Evolutionary conservation across 1,140 invertebrate species (phyloP).

Genomic region (Dysdera silvatica): DNA sequence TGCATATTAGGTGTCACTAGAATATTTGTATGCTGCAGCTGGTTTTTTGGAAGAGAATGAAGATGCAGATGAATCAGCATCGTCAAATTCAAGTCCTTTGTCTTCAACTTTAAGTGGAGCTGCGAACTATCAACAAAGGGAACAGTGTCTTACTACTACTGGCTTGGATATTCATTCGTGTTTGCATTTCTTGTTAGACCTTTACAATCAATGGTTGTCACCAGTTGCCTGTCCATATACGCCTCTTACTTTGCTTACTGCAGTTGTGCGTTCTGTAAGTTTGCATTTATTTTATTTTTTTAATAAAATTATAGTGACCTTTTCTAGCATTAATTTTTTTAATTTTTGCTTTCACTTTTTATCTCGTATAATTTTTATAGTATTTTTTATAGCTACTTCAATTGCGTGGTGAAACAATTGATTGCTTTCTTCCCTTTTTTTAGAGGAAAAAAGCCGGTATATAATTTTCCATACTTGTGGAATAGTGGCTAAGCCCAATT

Average conservation of each 20-base stretch:
- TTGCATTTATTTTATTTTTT: background rate
- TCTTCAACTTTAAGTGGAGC: conserved; percentile 14
- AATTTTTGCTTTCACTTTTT: no score
- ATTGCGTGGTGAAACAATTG: no score
- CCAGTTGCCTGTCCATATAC: conserved; percentile 46
- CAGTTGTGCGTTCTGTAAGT: conserved; percentile 58
- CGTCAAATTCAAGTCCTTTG: conserved; percentile 25
- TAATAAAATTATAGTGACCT: background rate
- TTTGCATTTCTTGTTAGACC: conserved; percentile 71
- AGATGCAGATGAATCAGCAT: conserved; percentile 22
- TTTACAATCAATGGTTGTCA: conserved; percentile 66
- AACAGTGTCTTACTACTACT: conserved; percentile 36
- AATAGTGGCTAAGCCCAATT: no score
- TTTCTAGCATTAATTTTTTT: background rate
- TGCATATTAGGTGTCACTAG: conserved; percentile 39
- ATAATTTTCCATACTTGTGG: no score
- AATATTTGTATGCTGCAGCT: conserved; percentile 46
- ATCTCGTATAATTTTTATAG: no score
- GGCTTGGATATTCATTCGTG: conserved; percentile 75
- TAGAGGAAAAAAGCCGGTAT: no score
- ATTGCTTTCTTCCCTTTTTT: no score
- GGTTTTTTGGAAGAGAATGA: conserved; percentile 32
- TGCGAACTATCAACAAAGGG: conserved; percentile 29
- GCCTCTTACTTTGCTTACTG: conserved; percentile 55
- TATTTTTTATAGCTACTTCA: no score